Evolutionary conservation across 2,113 vertebrate genomes (phyloP), one percentile per base, ranked within the genome.

Genomic region (Phoxinus phoxinus): DNA sequence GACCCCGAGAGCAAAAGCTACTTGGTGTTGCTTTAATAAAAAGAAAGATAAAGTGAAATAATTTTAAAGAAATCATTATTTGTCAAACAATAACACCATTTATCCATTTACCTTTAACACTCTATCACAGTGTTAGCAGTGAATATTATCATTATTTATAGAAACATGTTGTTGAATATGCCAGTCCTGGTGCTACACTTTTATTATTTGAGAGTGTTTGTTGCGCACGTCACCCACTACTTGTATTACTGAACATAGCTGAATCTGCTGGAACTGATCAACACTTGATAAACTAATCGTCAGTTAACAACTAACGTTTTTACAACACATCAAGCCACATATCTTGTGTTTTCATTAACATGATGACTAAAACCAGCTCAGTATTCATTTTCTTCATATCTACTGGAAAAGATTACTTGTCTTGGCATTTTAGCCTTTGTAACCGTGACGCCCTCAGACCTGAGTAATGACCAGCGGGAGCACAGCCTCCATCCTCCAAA

Each of bases 391-490:
- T 63, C n/a, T 74, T 41, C 23, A 19, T 44, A 27, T 25, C 35
- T 63, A 19, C 25, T 63, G 4, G 15, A 44, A 63, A 59, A 32
- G 3, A 15, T 7, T 13, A 0, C 30, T 21, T 81, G 78, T 4
- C 44, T 53, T 82, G 41, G 19, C 25, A 82, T 82, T 82, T 82
- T 72, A 53, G 19, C 12, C 67, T 21, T 53, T 83, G 48, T 72
- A 56, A 58, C 48, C 4, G 13, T 58, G 67, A 83, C 74, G 58
- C 44, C 76, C 77, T 73, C n/a, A 19, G 67, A 58, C 74, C 72
- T 67, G n/a, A 76, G 77, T 78, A 77, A 77, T 85, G 61, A 75
- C 35, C 51, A 44, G 46, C 35, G 23, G 59, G 78, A 71, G 35
- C 19, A 67, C 61, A 21, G 61, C 56, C 37, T 69, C 48, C 79